Conservation (phyloP, 1,140 invertebrate species). For the Rhagoletis zephyria region DNA sequence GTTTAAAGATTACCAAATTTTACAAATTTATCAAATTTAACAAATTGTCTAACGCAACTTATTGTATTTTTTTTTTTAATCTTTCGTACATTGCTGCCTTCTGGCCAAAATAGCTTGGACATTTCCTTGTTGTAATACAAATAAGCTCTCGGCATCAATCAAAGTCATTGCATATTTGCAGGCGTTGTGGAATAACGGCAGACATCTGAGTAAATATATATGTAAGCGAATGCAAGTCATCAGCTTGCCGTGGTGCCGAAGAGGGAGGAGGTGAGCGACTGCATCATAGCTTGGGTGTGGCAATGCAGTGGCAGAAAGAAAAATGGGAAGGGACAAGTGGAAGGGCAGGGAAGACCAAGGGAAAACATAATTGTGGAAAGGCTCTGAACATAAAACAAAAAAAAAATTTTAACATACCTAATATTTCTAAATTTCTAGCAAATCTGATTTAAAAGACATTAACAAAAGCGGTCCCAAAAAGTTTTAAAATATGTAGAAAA, state of each 20-base stretch:
- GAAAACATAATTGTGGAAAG: neutral
- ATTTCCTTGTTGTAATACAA: neutral
- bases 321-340: neutral
- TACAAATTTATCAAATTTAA: no score
- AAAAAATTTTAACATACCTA: no score
- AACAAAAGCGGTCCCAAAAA: no score
- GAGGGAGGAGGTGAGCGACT: neutral
- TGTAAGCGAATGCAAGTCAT: neutral
- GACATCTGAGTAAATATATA: neutral
- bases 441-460: no score
- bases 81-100: neutral
- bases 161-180: slow-evolving; percentile 24
- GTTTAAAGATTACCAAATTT: no score
- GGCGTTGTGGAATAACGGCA: neutral
- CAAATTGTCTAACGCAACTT: no score
- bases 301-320: neutral
- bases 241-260: neutral
- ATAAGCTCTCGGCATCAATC: neutral
- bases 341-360: neutral
- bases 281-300: neutral
- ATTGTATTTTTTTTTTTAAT: no score
- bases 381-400: no score
- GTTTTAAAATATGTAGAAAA: no score
- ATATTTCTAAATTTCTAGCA: no score
- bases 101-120: neutral